These are phyloP conservation scores for Hydractinia echinata DNA, from an alignment of 30 jellyfish, hydroid and myxozoan species.

Conservation along the genomic window DNA sequence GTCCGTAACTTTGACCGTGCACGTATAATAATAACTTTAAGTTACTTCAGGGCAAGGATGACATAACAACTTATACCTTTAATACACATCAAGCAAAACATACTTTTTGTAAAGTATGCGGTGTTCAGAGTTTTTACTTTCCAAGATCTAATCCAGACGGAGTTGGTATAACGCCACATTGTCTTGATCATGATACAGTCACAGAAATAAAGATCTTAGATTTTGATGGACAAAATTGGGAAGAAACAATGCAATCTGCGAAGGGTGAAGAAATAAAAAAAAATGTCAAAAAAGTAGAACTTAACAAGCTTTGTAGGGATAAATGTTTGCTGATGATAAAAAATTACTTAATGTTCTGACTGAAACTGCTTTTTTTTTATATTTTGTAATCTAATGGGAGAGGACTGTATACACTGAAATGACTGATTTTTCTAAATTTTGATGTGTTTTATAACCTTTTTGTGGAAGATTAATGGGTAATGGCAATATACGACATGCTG, in stretches of 20 bases:
- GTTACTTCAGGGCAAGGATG: slow-evolving; percentile 62
- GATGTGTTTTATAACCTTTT: too few relatives aligned
- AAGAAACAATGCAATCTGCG: slow-evolving; percentile 44
- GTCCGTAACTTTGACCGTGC: too few relatives aligned
- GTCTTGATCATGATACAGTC: slow-evolving; percentile 63
- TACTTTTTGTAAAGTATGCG: slow-evolving; percentile 82
- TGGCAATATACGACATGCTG: too few relatives aligned
- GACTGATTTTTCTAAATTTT: too few relatives aligned
- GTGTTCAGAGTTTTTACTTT: slow-evolving; percentile 88
- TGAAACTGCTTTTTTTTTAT: too few relatives aligned
- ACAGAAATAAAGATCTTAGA: slow-evolving; percentile 19
- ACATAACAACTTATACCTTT: slow-evolving; percentile 74
- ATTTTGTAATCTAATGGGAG: too few relatives aligned
- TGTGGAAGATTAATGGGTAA: too few relatives aligned
- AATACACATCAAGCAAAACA: slow-evolving; percentile 88
- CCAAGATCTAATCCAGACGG: slow-evolving; percentile 98
- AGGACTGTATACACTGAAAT: too few relatives aligned
- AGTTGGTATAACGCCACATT: slow-evolving; percentile 93
- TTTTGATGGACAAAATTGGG: slow-evolving; percentile 89
- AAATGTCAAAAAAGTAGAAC: slow-evolving; percentile 42
- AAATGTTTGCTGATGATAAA: too few relatives aligned
- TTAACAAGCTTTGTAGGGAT: too few relatives aligned
- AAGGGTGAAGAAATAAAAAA: slow-evolving; percentile 47
- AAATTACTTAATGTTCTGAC: too few relatives aligned
- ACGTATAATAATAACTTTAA: slow-evolving; percentile 42